These are phyloP conservation scores for Caenorhabditis parvicauda DNA, from an alignment of 2,888 invertebrate genomes.

Conservation along the genomic window DNA sequence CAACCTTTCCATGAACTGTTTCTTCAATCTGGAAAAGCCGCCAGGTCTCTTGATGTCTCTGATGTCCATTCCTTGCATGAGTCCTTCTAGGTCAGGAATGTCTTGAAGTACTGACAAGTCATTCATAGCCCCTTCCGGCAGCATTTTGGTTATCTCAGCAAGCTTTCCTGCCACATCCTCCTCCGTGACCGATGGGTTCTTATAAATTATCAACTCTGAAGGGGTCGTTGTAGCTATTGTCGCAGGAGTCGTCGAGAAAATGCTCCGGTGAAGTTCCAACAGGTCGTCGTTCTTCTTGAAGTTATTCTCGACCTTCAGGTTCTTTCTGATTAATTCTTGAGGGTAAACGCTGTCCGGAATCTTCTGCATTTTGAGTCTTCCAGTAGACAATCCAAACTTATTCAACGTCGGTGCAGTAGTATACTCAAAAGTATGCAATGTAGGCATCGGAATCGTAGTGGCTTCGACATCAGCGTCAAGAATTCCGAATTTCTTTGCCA, in stretches of 20 bases:
- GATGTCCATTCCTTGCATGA: constrained; percentile 55
- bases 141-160: constrained; percentile 32
- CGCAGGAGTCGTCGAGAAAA: constrained; percentile 24
- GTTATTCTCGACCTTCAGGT: too few species aligned
- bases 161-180: constrained; percentile 32
- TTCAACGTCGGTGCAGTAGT: constrained; percentile 5
- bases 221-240: constrained; percentile 9
- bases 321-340: too few species aligned
- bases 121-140: constrained; percentile 48
- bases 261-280: constrained; percentile 38
- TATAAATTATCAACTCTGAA: constrained; percentile 25
- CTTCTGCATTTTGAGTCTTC: constrained; percentile 1
- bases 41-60: constrained; percentile 51
- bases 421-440: neutral
- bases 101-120: constrained; percentile 49
- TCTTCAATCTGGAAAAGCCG: constrained; percentile 49
- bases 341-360: constrained; percentile 1
- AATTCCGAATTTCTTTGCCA: constrained; percentile 36
- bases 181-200: constrained; percentile 24
- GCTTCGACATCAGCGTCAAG: constrained; percentile 7
- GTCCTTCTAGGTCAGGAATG: constrained; percentile 53
- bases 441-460: neutral
- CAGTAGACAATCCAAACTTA: constrained; percentile 19
- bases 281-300: too few species aligned
- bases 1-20: constrained; percentile 55